Evolutionary conservation across 2,888 invertebrate genomes (phyloP).

Genomic region (Hydrotaea diabolus): DNA sequence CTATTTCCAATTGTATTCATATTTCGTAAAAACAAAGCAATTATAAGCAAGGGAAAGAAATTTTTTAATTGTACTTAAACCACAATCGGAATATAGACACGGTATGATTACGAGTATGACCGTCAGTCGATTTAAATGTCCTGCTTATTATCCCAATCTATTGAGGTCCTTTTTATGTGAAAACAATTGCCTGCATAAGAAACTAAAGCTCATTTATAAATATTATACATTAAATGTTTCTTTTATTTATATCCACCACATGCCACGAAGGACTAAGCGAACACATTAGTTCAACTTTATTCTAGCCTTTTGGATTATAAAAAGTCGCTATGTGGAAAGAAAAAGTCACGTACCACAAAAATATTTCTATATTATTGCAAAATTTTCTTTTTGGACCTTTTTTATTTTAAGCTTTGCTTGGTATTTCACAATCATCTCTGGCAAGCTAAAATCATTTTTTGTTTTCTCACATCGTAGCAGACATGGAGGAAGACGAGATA

Average conservation of each 20-base stretch:
- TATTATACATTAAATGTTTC: not conserved
- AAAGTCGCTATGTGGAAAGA: not conserved
- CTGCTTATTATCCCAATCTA: too few relatives aligned
- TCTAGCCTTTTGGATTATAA: not conserved
- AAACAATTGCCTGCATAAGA: not conserved
- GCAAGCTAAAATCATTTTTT: not conserved
- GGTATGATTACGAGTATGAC: too few relatives aligned
- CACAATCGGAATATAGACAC: too few relatives aligned
- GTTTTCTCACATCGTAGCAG: not conserved
- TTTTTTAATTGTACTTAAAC: too few relatives aligned
- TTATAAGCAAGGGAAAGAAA: too few relatives aligned
- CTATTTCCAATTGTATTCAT: too few relatives aligned
- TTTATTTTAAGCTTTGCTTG: not conserved
- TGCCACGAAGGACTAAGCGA: not conserved
- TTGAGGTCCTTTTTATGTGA: not conserved
- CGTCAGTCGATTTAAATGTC: too few relatives aligned
- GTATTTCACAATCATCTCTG: not conserved
- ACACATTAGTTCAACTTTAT: not conserved
- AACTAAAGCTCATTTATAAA: not conserved
- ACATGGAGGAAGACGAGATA: not conserved
- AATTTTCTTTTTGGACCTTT: not conserved
- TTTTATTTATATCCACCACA: not conserved
- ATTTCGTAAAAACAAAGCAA: too few relatives aligned
- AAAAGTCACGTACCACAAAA: slow-evolving; percentile 4
- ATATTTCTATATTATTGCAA: not conserved